These are phyloP conservation scores for Cinclus cinclus DNA, from an alignment of 2,113 vertebrate genomes.

Conservation along the genomic window DNA sequence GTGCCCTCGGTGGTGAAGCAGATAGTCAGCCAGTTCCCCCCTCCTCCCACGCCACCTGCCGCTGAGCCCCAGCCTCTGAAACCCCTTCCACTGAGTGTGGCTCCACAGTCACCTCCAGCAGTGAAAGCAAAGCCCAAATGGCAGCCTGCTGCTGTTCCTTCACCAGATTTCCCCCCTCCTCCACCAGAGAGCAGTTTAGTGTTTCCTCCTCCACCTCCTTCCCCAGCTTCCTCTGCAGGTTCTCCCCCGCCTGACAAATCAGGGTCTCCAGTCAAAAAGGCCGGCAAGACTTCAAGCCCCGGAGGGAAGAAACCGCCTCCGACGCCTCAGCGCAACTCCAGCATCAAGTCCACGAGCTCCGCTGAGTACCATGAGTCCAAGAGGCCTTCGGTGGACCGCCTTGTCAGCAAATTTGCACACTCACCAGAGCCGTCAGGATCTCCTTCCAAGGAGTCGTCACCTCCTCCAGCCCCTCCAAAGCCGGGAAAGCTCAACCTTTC, in stretches of 20 bases:
- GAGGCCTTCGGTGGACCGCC: constrained; percentile 84
- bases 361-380: constrained; percentile 84
- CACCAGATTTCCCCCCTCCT: constrained; percentile 89
- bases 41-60: constrained; percentile 65
- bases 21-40: constrained; percentile 88
- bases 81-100: constrained; percentile 62
- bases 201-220: constrained; percentile 80
- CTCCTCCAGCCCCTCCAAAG: constrained; percentile 89
- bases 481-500: constrained; percentile 91
- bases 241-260: constrained; percentile 76
- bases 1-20: constrained; percentile 84
- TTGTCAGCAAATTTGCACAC: constrained; percentile 89
- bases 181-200: constrained; percentile 86
- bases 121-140: constrained; percentile 95
- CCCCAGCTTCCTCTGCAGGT: constrained; percentile 76
- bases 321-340: constrained; percentile 90
- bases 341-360: constrained; percentile 80
- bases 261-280: constrained; percentile 80
- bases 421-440: constrained; percentile 74
- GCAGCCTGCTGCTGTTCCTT: constrained; percentile 81
- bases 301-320: constrained; percentile 89
- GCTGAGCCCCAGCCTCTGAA: constrained; percentile 67
- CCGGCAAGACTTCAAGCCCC: constrained; percentile 77
- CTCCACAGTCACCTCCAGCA: constrained; percentile 87
- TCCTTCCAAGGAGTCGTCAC: constrained; percentile 79